Conservation (phyloP, 2,888 invertebrate genomes). For the Desoria tigrina region DNA sequence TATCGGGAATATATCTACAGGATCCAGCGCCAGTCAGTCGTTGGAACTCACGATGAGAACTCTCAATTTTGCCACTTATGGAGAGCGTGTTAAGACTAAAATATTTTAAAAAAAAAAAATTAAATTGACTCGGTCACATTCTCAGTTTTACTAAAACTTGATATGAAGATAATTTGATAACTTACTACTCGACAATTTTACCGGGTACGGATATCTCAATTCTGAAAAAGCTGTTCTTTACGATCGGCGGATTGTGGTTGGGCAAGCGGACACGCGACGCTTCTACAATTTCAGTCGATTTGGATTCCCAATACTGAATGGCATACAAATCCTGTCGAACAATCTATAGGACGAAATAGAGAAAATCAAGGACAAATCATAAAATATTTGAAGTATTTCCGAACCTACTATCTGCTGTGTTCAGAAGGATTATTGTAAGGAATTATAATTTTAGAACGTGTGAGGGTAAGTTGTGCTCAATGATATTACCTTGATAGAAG, state of each 20-base stretch:
- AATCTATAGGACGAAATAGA: no score
- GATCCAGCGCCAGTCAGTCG: constrained; percentile 77
- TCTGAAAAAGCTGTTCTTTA: constrained; percentile 84
- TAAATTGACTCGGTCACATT: constrained; percentile 16
- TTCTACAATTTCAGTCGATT: constrained; percentile 91
- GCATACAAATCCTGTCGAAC: constrained; percentile 92
- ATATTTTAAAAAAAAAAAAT: no score
- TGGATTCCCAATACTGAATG: constrained; percentile 87
- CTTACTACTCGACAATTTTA: constrained; percentile 92
- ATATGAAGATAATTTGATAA: constrained; percentile 55
- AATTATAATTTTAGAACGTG: neutral
- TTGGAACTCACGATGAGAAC: constrained; percentile 93
- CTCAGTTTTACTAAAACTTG: constrained; percentile 7
- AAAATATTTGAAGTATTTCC: no score
- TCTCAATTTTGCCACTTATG: constrained; percentile 79
- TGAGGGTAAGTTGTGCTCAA: constrained; percentile 21
- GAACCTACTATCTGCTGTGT: no score
- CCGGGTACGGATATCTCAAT: constrained; percentile 92
- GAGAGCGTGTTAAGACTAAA: constrained; percentile 54
- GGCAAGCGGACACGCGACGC: constrained; percentile 82
- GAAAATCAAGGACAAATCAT: no score
- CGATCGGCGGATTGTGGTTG: constrained; percentile 84
- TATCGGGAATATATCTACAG: constrained; percentile 62
- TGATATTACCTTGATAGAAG: constrained; percentile 83
- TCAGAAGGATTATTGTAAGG: neutral